Percentiles rank a stretch among this genome's conserved stretches.
Evolutionary conservation across 2,113 vertebrate genomes (phyloP).

Genomic region (Spea bombifrons): DNA sequence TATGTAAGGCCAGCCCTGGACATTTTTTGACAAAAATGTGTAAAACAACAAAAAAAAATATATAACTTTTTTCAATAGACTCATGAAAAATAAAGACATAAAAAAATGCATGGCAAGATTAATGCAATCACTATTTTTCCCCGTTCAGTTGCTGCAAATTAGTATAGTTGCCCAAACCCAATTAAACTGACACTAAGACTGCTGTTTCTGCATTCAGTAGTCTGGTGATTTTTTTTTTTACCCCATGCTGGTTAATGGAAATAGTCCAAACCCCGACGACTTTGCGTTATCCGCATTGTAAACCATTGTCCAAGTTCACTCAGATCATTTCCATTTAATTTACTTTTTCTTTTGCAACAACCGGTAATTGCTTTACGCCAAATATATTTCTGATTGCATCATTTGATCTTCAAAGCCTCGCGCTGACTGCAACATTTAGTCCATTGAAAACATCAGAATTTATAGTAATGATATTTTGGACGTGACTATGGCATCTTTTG

Average conservation of each 20-base stretch:
- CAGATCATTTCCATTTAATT: constrained; percentile 12
- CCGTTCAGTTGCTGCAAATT: too few relatives aligned
- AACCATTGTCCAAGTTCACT: not conserved
- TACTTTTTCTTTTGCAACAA: constrained; percentile 4
- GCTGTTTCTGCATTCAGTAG: not conserved
- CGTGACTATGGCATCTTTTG: not conserved
- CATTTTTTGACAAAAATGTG: too few relatives aligned
- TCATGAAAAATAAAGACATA: too few relatives aligned
- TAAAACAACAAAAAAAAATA: too few relatives aligned
- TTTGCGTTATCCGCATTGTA: constrained; percentile 40
- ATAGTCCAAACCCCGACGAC: not conserved
- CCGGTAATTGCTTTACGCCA: constrained; percentile 26
- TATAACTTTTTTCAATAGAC: too few relatives aligned
- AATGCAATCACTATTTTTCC: too few relatives aligned
- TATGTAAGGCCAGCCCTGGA: too few relatives aligned
- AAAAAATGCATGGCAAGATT: too few relatives aligned
- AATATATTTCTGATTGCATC: not conserved
- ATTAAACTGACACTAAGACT: not conserved
- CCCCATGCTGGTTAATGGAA: constrained; percentile 22
- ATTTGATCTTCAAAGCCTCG: constrained; percentile 22
- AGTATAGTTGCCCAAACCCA: too few relatives aligned
- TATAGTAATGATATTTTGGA: not conserved
- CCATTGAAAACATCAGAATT: constrained; percentile 12
- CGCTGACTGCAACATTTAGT: not conserved
- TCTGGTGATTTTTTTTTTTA: not conserved